phyloP scores from a whole-genome alignment of 2,113 vertebrate species.

The Proteles cristata region DNA sequence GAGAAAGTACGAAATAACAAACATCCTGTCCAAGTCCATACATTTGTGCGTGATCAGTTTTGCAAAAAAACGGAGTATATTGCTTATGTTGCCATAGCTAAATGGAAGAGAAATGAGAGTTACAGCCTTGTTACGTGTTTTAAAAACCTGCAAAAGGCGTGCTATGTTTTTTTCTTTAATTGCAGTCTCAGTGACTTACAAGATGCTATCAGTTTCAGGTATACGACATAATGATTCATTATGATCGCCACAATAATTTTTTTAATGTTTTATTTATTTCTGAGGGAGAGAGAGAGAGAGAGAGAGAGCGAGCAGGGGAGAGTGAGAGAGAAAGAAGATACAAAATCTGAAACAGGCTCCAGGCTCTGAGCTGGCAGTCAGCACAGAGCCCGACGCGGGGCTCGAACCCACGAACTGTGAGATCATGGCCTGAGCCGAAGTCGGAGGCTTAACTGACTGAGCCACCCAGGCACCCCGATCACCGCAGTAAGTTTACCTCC shows the following conservation, averaged over 20 bases:
- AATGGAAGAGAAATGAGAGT: conserved; percentile 56
- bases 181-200: neutral
- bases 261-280: too few species aligned
- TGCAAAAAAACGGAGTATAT: conserved; percentile 89
- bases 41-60: conserved; percentile 86
- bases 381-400: too few species aligned
- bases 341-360: too few species aligned
- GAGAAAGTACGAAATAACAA: conserved; percentile 92
- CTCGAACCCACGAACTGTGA: too few species aligned
- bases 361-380: too few species aligned
- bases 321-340: too few species aligned
- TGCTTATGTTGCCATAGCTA: conserved; percentile 89
- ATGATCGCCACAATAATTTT: neutral
- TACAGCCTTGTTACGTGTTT: neutral
- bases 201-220: neutral
- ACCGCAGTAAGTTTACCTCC: neutral
- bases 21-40: conserved; percentile 86
- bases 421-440: too few species aligned
- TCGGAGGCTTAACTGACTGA: too few species aligned
- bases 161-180: neutral
- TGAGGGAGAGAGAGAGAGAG: too few species aligned
- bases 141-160: neutral
- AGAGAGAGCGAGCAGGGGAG: too few species aligned
- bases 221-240: neutral
- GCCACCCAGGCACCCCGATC: too few species aligned